Conservation (phyloP, 2,113 vertebrate species). For the Leucopternis melanops region DNA sequence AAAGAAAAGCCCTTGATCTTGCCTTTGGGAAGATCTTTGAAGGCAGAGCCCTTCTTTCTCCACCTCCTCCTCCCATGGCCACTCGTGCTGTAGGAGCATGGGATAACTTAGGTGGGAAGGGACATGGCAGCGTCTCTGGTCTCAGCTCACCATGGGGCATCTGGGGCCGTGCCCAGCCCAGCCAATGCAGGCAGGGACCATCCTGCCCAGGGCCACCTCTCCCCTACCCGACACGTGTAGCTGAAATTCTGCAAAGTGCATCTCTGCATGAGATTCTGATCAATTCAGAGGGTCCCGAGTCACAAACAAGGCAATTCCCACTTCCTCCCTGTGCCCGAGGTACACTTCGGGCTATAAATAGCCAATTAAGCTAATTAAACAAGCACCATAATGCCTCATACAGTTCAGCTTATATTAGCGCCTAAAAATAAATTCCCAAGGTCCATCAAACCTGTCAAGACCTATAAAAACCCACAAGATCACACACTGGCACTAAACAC, state of each 20-base stretch:
- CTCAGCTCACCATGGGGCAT: neutral
- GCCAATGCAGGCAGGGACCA: neutral
- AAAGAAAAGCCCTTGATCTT: neutral
- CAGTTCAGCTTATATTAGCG: neutral
- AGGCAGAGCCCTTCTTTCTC: neutral
- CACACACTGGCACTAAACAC: neutral
- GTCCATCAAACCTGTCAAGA: neutral
- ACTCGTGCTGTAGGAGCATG: accelerated
- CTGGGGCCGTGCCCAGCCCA: neutral
- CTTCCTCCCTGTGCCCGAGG: neutral
- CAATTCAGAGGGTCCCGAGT: neutral
- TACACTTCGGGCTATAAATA: neutral
- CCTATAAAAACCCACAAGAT: neutral
- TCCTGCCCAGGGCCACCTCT: neutral
- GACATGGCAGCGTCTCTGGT: accelerated
- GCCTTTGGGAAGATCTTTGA: neutral
- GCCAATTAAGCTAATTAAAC: neutral
- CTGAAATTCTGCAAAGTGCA: neutral
- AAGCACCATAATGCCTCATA: neutral
- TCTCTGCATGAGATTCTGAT: accelerated
- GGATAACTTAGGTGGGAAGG: neutral
- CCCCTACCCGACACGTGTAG: accelerated
- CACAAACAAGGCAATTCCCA: neutral
- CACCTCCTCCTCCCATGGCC: neutral
- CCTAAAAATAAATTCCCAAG: neutral